Base-by-base conservation (phyloP, 2,888 invertebrate genomes). In the Lacanobia oleracea region DNA sequence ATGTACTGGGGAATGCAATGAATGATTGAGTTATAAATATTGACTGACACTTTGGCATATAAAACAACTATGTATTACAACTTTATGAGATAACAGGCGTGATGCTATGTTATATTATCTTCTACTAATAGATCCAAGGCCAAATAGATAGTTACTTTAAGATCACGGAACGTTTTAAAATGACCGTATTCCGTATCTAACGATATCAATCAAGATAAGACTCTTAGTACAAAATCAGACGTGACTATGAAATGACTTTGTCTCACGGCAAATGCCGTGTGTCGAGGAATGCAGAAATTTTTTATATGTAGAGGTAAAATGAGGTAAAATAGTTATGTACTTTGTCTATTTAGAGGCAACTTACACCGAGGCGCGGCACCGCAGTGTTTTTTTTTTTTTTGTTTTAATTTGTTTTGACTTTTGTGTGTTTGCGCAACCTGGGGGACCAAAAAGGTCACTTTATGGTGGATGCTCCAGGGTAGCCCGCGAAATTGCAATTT, bases 191-290 rank as follows among this genome's bases (percentile, higher is more conserved):
- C 23, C 2, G 18, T 62, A 74, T 59, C 65, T 45, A 6, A 62
- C 27, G n/a, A 65, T 59, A 75, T 66, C 66, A 21, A 70, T 77
- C 77, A 69, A 57, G 75, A 82, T 82, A 67, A 63, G 8, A 14
- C 40, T 69, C 50, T 6, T 82, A 72, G 72, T 72, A 72, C 56
- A 50, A 72, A 18, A 10, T 48, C 37, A 56, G 37, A 68, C 67
- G 6, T 59, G 81, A 67, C 62, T 72, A 27, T 37, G 43, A 51
- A 66, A 66, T 53, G 4, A 45, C 33, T 68, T 71, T 54, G 40
- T 66, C n/a, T 50, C 45, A 62, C 27, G 23, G 18, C 18, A 54
- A 10, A 21, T 72, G 67, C 45, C 14, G 18, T 53, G 43, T 60
- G 53, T 63, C 54, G 23, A 62, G 50, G 67, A 82, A 79, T 70